Evolutionary conservation across 37 sponge, comb jelly and placozoan genomes (phyloP), one percentile per base, ranked within the genome.

Genomic region (Diacarnus erythraeanus): DNA sequence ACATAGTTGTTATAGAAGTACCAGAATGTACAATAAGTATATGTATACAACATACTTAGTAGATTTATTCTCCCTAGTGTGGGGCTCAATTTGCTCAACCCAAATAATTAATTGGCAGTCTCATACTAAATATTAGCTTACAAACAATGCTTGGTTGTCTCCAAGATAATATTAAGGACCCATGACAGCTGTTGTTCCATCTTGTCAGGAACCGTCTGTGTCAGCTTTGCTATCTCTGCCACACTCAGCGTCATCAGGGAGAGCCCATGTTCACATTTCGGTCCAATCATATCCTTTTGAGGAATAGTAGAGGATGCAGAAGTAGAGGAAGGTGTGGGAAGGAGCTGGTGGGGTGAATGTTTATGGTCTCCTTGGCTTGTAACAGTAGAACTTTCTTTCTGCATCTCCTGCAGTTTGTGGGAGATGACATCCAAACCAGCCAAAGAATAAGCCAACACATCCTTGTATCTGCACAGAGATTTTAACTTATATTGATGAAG

Each of bases 371-470:
- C 42, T 42, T 41, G n/a, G 60, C 47, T 25, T 74, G 72, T 34
- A 64, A 22, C 3, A 37, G 2, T 0, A 75, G 69, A 1, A 75
- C 66, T 44, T 29, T 12, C 41, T 75, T 47, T 29, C 41, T 33
- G 12, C 74, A 40, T 30, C 67, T 40, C 6, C 57, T 74, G 57
- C 68, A 43, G 30, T 3, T 63, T 17, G 64, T 20, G 82, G 51
- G 31, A 83, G 64, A 0, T 67, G 58, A 38, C 76, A 75, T 47
- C 54, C 74, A 75, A 64, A 83, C 41, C 75, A 75, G 76, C 26
- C n/a, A 8, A 57, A 22, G 60, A 25, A 27, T n/a, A 43, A 17
- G 39, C 10, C 3, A 27, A n/a, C 12, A 47, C 6, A n/a, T n/a
- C n/a, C n/a, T n/a, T n/a, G n/a, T n/a, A n/a, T n/a, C n/a, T n/a